Evolutionary conservation across 2,888 invertebrate species (phyloP).

Genomic region (Andrena dorsata): DNA sequence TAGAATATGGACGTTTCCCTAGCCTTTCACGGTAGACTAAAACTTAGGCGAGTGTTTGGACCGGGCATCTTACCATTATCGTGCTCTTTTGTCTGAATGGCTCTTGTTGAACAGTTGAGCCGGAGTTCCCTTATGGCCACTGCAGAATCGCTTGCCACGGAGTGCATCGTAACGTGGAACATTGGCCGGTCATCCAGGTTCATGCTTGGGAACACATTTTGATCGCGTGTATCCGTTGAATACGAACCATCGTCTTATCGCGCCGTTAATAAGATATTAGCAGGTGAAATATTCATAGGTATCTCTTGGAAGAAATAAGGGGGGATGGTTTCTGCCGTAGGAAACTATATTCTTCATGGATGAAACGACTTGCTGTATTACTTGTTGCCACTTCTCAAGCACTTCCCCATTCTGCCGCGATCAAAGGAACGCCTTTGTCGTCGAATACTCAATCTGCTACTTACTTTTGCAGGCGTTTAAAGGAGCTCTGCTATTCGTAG

Average conservation of each 20-base stretch:
- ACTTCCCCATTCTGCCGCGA: neutral
- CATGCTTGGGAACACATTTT: slow-evolving; percentile 68
- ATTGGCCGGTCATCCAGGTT: slow-evolving; percentile 56
- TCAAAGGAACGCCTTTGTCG: slow-evolving; percentile 1
- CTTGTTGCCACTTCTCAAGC: slow-evolving; percentile 15
- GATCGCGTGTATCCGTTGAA: slow-evolving; percentile 68
- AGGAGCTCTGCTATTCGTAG: neutral
- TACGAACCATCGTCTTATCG: slow-evolving; percentile 33
- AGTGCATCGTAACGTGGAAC: slow-evolving; percentile 46
- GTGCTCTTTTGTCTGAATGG: slow-evolving; percentile 74
- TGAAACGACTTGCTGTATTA: slow-evolving; percentile 5
- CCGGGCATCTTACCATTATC: slow-evolving; percentile 60
- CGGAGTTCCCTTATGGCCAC: slow-evolving; percentile 68
- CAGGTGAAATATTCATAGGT: slow-evolving; percentile 39
- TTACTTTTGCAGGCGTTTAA: neutral
- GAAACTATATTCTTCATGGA: neutral
- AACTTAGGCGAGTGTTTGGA: slow-evolving; percentile 46
- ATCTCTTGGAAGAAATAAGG: neutral
- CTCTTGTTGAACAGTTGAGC: slow-evolving; percentile 75
- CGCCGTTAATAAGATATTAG: slow-evolving; percentile 42
- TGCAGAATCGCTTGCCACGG: slow-evolving; percentile 64
- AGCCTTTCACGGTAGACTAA: slow-evolving; percentile 48
- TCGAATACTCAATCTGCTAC: neutral
- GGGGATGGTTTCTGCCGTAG: neutral
- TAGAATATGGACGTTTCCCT: slow-evolving; percentile 53